These are phyloP conservation scores for Falco columbarius DNA, from an alignment of 2,797 vertebrate genomes.

Conservation along the genomic window DNA sequence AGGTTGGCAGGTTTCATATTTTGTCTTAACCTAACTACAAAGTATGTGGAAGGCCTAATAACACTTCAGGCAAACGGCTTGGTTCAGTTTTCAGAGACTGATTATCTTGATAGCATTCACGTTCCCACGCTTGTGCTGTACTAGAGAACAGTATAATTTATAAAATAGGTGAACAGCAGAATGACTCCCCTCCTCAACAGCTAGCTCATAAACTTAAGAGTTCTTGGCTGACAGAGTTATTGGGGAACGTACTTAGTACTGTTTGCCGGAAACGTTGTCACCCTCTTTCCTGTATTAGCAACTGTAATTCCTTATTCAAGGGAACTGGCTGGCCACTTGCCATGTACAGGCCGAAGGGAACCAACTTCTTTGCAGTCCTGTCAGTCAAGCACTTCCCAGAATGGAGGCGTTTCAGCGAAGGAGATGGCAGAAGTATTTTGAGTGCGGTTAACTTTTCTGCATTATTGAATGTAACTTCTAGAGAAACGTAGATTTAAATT, in stretches of 20 bases:
- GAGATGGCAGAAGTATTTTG: background rate
- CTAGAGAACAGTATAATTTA: background rate
- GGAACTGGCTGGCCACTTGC: background rate
- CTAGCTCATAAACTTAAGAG: background rate
- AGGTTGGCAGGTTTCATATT: constrained; percentile 78
- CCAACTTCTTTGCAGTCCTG: background rate
- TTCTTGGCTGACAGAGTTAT: background rate
- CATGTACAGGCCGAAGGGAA: background rate
- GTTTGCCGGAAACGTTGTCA: background rate
- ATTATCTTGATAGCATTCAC: background rate
- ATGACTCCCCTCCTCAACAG: background rate
- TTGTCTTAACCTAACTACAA: background rate
- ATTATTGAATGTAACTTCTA: background rate
- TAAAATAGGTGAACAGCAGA: background rate
- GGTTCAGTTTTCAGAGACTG: background rate
- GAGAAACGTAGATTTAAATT: background rate
- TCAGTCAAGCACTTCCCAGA: background rate
- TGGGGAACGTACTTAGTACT: background rate
- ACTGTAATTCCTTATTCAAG: background rate
- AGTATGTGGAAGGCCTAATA: background rate
- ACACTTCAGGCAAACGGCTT: background rate
- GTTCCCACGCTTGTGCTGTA: background rate
- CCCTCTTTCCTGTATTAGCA: background rate
- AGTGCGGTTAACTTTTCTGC: background rate
- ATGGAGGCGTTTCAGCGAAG: background rate